A percentile compares a stretch with the other conserved stretches of the same genome.
phyloP scores from a whole-genome alignment of 2,888 invertebrate genomes.

The Ceramica pisi region DNA sequence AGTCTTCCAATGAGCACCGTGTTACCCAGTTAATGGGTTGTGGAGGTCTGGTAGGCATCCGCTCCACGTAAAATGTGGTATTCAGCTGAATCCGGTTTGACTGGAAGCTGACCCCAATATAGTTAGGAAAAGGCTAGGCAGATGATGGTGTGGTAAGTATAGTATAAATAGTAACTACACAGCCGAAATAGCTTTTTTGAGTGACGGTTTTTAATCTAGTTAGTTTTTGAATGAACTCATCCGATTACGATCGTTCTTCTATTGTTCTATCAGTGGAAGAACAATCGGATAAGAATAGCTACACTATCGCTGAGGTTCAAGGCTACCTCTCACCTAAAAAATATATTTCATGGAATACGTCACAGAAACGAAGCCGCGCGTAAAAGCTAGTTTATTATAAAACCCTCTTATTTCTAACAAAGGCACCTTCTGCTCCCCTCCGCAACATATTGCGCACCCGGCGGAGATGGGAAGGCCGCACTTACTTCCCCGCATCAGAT shows the following conservation, averaged over 20 bases:
- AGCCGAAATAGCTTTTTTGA: neutral
- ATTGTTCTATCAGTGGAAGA: no score
- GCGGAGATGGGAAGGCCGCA: slow-evolving; percentile 60
- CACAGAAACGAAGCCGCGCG: neutral
- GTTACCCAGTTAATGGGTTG: no score
- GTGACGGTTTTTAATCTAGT: no score
- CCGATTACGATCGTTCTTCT: no score
- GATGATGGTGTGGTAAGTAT: no score
- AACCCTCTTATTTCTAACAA: neutral
- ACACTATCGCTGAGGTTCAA: neutral
- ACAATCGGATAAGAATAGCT: neutral
- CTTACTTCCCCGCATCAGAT: slow-evolving; percentile 60
- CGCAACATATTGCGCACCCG: slow-evolving; percentile 44
- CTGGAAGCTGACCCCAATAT: no score
- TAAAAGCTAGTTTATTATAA: neutral
- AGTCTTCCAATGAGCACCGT: no score
- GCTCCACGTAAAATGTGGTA: no score
- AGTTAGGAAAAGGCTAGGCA: no score
- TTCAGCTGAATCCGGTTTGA: no score
- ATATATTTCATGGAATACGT: neutral
- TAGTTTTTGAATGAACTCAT: neutral
- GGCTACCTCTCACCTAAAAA: neutral
- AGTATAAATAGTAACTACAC: neutral
- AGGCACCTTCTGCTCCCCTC: neutral
- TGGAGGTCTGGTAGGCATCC: no score